Base-by-base conservation (phyloP, 92 coral and sea anemone genomes). In the Actinernus sp. region DNA sequence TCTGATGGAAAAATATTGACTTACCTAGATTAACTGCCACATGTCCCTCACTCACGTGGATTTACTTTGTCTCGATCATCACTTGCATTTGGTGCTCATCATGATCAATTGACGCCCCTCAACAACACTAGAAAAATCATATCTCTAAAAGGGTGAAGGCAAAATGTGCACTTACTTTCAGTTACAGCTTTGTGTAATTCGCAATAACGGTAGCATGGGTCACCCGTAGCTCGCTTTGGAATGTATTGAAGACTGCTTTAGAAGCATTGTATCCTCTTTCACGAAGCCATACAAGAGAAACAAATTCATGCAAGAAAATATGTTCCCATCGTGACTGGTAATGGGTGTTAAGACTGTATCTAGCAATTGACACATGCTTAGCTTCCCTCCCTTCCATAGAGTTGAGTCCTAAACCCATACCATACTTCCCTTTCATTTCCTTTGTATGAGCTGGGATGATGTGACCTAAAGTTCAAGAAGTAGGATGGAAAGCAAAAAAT, bases 311-410 rank as follows among this genome's bases (percentile, higher is more conserved):
- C 7, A 39, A 65, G 43, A 79, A 71, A 0, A 79, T 58, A n/a
- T 79, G 80, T 30, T 79, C 80, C 86, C 80, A 79, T 17, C 75
- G 9, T n/a, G 71, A 25, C 32, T 30, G 45, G 43, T 50, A 43
- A 37, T 18, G 11, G 20, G 74, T 64, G 41, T 81, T 73, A 56
- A 62, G 25, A 29, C 82, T 48, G 39, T 50, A 81, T 37, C 51
- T 61, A 3, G 82, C 68, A 49, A 81, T 63, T n/a, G 59, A 57
- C 1, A 58, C 53, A 54, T 79, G 87, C 41, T 79, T 79, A 8
- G 82, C 74, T 51, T 73, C 82, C 34, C 88, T 51, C 16, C 87
- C 87, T 36, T 80, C 87, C 87, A 80, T 72, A 0, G 87, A 80
- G 58, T 63, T 80, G 3, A 80, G 65, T 0, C 57, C 74, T 20